phyloP scores from a whole-genome alignment of 1,140 invertebrate species.

The Nasonia giraulti region DNA sequence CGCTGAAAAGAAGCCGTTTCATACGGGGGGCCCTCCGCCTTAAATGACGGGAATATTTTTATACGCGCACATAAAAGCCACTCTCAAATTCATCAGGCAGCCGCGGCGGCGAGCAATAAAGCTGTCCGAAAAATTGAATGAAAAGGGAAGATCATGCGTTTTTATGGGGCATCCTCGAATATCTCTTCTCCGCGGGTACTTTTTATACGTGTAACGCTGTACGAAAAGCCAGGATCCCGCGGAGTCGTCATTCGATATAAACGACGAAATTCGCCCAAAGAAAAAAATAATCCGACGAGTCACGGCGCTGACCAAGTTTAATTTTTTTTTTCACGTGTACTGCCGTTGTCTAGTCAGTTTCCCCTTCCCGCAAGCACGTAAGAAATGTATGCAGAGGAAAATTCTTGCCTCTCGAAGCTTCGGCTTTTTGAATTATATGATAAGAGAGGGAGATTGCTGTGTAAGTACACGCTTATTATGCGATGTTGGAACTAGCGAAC shows the following conservation, averaged over 20 bases:
- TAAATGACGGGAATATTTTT: too few relatives aligned
- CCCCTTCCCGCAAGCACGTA: neutral
- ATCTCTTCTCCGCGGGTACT: neutral
- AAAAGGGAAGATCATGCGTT: neutral
- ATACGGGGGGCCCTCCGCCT: too few relatives aligned
- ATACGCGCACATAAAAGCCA: neutral
- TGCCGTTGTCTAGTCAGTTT: too few relatives aligned
- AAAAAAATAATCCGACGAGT: constrained; percentile 29
- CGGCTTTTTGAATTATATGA: neutral
- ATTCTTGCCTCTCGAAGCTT: constrained; percentile 27
- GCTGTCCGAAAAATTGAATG: neutral
- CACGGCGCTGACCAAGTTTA: constrained; percentile 25
- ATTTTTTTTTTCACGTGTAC: neutral
- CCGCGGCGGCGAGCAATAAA: too few relatives aligned
- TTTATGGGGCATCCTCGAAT: too few relatives aligned
- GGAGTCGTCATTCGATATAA: too few relatives aligned
- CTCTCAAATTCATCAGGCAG: too few relatives aligned
- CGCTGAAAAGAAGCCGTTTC: too few relatives aligned
- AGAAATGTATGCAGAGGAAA: constrained; percentile 36
- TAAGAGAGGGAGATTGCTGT: neutral
- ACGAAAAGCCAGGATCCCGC: neutral
- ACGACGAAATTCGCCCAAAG: constrained; percentile 24
- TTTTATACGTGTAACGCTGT: neutral
- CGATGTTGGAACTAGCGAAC: too few relatives aligned
- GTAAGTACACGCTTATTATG: too few relatives aligned